Evolutionary conservation across 2,888 invertebrate species (phyloP), one percentile per base, ranked within the genome.

Genomic region (Apamea crenata): DNA sequence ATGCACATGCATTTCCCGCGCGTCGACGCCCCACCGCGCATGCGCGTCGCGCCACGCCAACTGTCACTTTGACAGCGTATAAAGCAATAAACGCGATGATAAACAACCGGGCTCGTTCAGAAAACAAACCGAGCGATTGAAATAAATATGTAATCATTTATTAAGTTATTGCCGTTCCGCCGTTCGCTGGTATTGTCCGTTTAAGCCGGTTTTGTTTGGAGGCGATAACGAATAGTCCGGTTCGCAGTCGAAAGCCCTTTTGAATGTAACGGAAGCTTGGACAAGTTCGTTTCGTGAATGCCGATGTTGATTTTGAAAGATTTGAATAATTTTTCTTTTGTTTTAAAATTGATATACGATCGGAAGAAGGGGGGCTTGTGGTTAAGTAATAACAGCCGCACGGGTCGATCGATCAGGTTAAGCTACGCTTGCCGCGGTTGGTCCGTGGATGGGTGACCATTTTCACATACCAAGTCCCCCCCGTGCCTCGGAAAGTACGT

Each of bases 61-160:
- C 88, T 89, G 85, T 89, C 87, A 88, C 81, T 87, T 84, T 88
- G 90, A 89, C 89, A 89, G 90, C 81, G 87, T 83, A 88, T 84
- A 87, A 89, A 87, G 86, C 84, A 88, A 89, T 88, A 87, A 87
- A 88, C 90, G 90, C 85, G 77, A 88, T 91, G 91, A 92, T 91
- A 92, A 92, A 93, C 91, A 89, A 87, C 90, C 90, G 66, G 77
- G 86, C 82, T 72, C 82, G 77, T 82, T 88, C 89, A 69, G 81
- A 91, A 92, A 92, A 93, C 93, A 91, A 92, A 93, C 91, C 87
- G 81, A 83, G 86, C 90, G 86, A 94, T 93, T 92, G 93, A 94
- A 93, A 93, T 93, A 92, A 93, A 93, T 91, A 92, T 89, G 89
- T 91, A 92, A 91, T 92, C 89, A 91, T 93, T 93, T 91, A 92